Conservation (phyloP, 2,113 vertebrate species). For the Phylloscopus trochilus region DNA sequence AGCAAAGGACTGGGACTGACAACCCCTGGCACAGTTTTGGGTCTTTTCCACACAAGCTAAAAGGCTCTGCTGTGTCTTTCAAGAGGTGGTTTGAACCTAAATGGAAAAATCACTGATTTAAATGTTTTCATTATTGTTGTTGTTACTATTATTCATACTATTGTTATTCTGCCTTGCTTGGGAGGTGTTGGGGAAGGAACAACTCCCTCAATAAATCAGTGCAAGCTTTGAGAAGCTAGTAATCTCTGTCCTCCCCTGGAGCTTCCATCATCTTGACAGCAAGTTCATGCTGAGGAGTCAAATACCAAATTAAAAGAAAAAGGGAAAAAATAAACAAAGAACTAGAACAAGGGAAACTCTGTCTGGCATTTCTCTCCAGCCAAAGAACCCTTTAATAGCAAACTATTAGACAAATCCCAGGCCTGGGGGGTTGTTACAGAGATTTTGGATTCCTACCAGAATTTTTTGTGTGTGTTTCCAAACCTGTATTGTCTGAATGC, state of each 20-base stretch:
- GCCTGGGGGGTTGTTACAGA: not conserved
- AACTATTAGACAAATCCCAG: conserved; percentile 30
- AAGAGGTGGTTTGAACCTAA: not conserved
- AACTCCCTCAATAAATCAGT: not conserved
- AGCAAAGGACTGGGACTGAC: not conserved
- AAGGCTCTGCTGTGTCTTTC: not conserved
- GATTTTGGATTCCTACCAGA: conserved; percentile 10
- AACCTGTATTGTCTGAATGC: not conserved
- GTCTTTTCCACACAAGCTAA: not conserved
- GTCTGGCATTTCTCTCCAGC: conserved; percentile 11
- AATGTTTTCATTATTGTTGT: not conserved
- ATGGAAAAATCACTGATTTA: not conserved
- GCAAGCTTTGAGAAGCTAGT: not conserved
- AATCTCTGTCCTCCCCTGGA: not conserved
- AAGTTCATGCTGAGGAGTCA: not conserved
- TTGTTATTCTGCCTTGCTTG: not conserved
- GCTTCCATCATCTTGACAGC: not conserved
- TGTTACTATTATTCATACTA: not conserved
- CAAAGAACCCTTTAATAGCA: conserved; percentile 14
- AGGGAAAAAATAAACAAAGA: not conserved
- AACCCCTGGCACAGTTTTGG: not conserved
- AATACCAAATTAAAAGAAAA: not conserved
- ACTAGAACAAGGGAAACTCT: conserved; percentile 11
- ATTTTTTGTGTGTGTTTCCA: not conserved
- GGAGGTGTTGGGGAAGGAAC: not conserved